Evolutionary conservation across 2,113 vertebrate species (phyloP), one percentile per base, ranked within the genome.

Genomic region (Lonchura striata): DNA sequence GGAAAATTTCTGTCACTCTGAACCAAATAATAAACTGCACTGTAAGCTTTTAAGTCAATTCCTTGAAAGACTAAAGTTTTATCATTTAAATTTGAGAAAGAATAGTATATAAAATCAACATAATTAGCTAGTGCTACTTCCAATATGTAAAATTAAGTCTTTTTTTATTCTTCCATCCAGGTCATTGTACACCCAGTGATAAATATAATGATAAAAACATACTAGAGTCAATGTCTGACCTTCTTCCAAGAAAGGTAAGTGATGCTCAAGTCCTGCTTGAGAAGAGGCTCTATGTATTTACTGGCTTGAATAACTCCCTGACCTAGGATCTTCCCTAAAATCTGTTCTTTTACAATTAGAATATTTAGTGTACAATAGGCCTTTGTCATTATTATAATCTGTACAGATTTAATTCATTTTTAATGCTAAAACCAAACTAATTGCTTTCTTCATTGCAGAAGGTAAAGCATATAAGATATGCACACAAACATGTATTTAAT

Each of bases 191-290:
- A 60, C 30, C 21, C 35, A 28, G 12, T 33, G 49, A 56, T 30
- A 87, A 50, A 47, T 15, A 33, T 71, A 56, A 52, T 10, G n/a
- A 18, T n/a, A 72, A 78, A 83, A 50, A 31, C 14, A 20, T 19
- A 13, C 22, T 35, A 31, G 90, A 97, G 44, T n/a, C 87, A 74
- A 65, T 95, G 71, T 33, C 57, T n/a, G 47, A 91, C 37, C 47
- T 35, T 94, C 46, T 90, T 90, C 47, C 92, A 75, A 95, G 78
- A 63, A 96, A 97, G 96, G 97, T 98, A 96, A 97, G 88, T n/a
- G 24, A 35, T 88, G 37, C 19, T 79, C 11, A 52, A 91, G 8
- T 79, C 63, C 64, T 91, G 3, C 35, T 83, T 63, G 39, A 84
- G 24, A 63, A 76, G 39, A 82, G 17, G 25, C 66, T 63, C 30